Evolutionary conservation across 35 echinoderm and acorn worm genomes (phyloP), one percentile per base, ranked within the genome.

Genomic region (Stichopus chloronotus): DNA sequence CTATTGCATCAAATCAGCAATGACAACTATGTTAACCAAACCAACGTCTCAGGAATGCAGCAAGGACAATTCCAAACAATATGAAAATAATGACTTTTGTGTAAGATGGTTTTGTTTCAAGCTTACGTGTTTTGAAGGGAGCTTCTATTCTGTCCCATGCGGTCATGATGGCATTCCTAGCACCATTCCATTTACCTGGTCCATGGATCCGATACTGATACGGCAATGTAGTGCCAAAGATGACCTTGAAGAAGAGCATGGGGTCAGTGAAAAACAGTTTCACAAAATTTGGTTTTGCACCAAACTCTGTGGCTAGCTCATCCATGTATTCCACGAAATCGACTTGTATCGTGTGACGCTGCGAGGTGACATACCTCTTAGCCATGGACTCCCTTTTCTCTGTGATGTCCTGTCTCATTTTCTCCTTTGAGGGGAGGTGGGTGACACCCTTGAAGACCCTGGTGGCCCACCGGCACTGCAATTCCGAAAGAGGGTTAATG

Each of bases 131-230:
- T 52, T 91, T 24, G 5, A 95, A 81, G 4, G 97, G 90, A 80
- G 93, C 93, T 25, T 93, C 72, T 10, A 96, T 58, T 59, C 97
- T 94, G 1, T 94, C 92, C 93, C 78, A 93, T 8, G 90, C 80
- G 0, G 90, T 96, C 58, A 93, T 61, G 5, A 98, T 98, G 57
- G 97, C 92, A 19, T 93, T 52, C 30, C 86, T 95, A 2, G 97
- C 94, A 9, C 97, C 97, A 43, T 57, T 69, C 97, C 96, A 98
- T 76, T 98, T 94, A 14, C 96, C 96, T 21, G 96, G 96, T 53
- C 96, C 96, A 6, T 94, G 83, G 0, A 98, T 58, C 17, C 97
- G 96, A 60, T 98, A 98, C 86, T 98, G 96, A 60, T 98, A 98
- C 6, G 96, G 94, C 4, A 79, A 22, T n/a, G 52, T 94, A 14